Conservation (phyloP, 2,113 vertebrate genomes). For the Brachypteracias leptosomus region DNA sequence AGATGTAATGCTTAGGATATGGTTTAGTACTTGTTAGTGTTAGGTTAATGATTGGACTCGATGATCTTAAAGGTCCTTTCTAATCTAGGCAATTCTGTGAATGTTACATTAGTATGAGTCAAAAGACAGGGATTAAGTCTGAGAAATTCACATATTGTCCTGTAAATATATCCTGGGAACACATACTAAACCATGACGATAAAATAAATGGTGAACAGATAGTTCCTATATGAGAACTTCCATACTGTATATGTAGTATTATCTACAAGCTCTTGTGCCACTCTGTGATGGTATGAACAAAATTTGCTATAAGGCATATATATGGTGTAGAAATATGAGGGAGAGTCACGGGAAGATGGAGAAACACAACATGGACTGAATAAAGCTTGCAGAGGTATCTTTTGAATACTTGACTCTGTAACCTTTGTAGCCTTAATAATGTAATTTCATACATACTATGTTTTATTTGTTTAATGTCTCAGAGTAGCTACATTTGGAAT, state of each 20-base stretch:
- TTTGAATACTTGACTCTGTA: not conserved
- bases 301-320: not conserved
- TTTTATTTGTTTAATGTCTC: slow-evolving; percentile 48
- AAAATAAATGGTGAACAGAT: not conserved
- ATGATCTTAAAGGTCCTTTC: too few species aligned
- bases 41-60: too few species aligned
- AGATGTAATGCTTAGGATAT: too few species aligned
- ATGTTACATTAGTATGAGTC: not conserved
- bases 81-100: too few species aligned
- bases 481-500: slow-evolving; percentile 44
- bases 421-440: slow-evolving; percentile 18
- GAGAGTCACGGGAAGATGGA: not conserved
- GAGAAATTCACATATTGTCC: not conserved
- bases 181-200: not conserved
- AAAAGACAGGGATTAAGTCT: not conserved
- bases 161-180: not conserved
- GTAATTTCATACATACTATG: not conserved
- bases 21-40: too few species aligned
- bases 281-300: not conserved
- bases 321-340: not conserved
- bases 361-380: not conserved
- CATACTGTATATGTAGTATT: not conserved
- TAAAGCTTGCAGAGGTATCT: not conserved
- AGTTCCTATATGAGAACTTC: not conserved
- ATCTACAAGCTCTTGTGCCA: not conserved